These are phyloP conservation scores for Diorhabda elongata DNA, from an alignment of 1,140 invertebrate genomes.

Conservation along the genomic window DNA sequence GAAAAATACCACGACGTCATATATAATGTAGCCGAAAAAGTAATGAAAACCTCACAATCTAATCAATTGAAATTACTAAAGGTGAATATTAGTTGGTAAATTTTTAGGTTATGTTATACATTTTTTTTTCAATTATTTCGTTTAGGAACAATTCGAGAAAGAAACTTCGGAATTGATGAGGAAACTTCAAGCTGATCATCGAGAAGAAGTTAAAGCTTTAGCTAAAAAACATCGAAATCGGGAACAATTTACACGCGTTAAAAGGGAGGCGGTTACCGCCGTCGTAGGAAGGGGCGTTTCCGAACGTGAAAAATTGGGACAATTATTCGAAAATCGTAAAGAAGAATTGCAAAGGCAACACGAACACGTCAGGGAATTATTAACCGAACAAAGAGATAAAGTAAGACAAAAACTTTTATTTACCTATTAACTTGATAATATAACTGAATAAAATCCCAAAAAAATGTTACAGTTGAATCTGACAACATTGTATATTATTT, in stretches of 20 bases:
- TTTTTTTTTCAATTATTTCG: constrained; percentile 19
- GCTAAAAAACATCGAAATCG: constrained; percentile 80
- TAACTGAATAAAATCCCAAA: no score
- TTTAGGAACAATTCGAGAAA: constrained; percentile 62
- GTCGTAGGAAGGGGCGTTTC: constrained; percentile 79
- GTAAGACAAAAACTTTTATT: constrained; percentile 47
- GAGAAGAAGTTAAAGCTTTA: constrained; percentile 81
- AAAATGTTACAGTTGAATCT: no score
- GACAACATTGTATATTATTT: no score
- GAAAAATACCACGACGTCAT: constrained; percentile 81
- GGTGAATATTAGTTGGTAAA: constrained; percentile 34
- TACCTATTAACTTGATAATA: no score
- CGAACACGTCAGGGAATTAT: constrained; percentile 65
- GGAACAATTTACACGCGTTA: constrained; percentile 81
- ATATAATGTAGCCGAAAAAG: constrained; percentile 71
- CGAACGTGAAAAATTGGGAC: constrained; percentile 70
- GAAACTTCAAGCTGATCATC: constrained; percentile 72
- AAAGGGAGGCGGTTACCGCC: constrained; percentile 67
- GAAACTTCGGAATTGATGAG: constrained; percentile 82
- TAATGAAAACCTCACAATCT: constrained; percentile 71
- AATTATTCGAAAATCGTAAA: constrained; percentile 69
- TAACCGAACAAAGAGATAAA: constrained; percentile 68
- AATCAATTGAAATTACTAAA: constrained; percentile 71
- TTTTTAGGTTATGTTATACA: background rate
- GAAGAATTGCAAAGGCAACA: constrained; percentile 73